Conservation (phyloP, 2,888 invertebrate genomes). For the Tenthredo distinguenda region DNA sequence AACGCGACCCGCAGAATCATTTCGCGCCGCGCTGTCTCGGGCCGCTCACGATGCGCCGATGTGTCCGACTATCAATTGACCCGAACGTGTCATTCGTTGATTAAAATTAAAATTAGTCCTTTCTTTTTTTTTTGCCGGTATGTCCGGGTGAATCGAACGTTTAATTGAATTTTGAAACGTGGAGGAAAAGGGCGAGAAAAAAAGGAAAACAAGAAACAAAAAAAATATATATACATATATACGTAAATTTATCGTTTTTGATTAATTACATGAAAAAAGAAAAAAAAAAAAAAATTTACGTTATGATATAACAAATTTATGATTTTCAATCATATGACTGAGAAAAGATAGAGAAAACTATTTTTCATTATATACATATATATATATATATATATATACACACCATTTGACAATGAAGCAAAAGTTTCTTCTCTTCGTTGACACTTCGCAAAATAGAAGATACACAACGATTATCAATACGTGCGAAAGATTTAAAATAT, state of each 20-base stretch:
- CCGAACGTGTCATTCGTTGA: neutral
- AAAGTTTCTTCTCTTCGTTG: neutral
- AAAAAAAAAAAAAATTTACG: neutral
- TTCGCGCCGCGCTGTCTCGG: constrained; percentile 68
- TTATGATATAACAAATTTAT: neutral
- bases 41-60: constrained; percentile 49
- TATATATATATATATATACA: neutral
- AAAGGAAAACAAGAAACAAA: neutral
- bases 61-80: constrained; percentile 28
- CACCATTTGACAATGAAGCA: neutral
- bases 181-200: neutral
- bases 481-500: constrained; percentile 34
- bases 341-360: neutral
- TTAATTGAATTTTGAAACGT: neutral
- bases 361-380: neutral
- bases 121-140: neutral
- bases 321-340: neutral
- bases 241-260: neutral
- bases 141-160: neutral
- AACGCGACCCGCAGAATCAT: constrained; percentile 67
- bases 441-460: constrained; percentile 5
- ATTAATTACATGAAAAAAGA: neutral
- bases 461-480: neutral
- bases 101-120: neutral
- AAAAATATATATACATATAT: neutral